These are phyloP conservation scores for Tetragonisca angustula DNA, from an alignment of 2,888 invertebrate genomes.

Conservation along the genomic window DNA sequence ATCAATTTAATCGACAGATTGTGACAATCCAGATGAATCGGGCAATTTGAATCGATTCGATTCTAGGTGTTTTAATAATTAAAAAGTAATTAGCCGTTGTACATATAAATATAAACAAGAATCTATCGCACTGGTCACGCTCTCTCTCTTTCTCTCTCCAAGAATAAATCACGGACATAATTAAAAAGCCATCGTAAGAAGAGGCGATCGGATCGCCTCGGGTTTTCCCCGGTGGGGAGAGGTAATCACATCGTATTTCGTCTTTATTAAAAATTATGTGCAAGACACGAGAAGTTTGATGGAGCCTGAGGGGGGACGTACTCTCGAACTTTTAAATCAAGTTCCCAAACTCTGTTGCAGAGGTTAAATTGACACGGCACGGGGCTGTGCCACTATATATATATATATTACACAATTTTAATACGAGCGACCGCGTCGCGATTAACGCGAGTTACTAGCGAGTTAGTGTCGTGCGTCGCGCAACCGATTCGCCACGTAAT, in stretches of 20 bases:
- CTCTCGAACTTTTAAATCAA: constrained; percentile 56
- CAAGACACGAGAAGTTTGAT: constrained; percentile 54
- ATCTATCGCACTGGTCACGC: too few species aligned
- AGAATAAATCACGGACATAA: constrained; percentile 17
- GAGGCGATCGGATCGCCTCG: neutral
- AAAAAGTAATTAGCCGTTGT: too few species aligned
- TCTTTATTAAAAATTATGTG: constrained; percentile 57
- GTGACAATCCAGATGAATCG: too few species aligned
- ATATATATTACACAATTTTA: constrained; percentile 34
- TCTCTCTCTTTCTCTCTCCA: neutral
- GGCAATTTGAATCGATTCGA: too few species aligned
- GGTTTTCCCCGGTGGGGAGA: neutral
- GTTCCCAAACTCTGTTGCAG: constrained; percentile 36
- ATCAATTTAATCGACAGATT: too few species aligned
- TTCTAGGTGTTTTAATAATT: too few species aligned
- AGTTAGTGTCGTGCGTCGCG: constrained; percentile 17
- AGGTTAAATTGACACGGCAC: constrained; percentile 48
- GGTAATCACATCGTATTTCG: constrained; percentile 24
- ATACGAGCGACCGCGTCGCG: constrained; percentile 32
- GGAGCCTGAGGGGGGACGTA: constrained; percentile 28
- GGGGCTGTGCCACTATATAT: too few species aligned
- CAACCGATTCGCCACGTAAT: constrained; percentile 13
- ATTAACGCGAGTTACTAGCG: constrained; percentile 19
- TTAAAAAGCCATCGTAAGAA: constrained; percentile 18
- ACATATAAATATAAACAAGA: too few species aligned